Percentiles rank a stretch among this genome's conserved stretches.
Conservation (phyloP, 1,140 invertebrate genomes). For the Capitella teleta region DNA sequence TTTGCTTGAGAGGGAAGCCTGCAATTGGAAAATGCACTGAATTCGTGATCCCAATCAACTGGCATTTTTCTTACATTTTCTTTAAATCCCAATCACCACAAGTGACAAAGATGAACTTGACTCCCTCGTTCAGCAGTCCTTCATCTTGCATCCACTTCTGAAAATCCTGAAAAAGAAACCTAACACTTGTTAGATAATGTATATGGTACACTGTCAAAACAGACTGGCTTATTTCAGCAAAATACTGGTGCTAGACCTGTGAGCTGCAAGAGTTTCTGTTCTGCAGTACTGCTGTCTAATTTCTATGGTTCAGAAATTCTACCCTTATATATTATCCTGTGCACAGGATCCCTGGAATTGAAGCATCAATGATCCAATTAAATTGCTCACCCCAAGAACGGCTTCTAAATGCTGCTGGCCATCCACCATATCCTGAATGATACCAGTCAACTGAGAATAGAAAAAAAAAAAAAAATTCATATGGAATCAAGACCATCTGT, state of each 20-base stretch:
- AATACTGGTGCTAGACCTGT: too few species aligned
- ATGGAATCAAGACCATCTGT: neutral
- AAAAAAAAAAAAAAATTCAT: conserved; percentile 11
- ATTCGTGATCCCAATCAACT: too few species aligned
- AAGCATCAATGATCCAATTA: too few species aligned
- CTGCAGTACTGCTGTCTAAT: too few species aligned
- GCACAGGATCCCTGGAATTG: too few species aligned
- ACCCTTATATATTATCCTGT: too few species aligned
- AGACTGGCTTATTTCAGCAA: too few species aligned
- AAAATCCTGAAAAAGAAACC: conserved; percentile 34
- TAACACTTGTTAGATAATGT: too few species aligned
- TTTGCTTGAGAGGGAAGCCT: conserved; percentile 48
- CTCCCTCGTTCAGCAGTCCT: conserved; percentile 20
- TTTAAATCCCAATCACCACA: conserved; percentile 57
- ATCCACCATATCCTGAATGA: conserved; percentile 44
- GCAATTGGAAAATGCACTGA: conserved; percentile 10
- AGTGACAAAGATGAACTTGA: conserved; percentile 47
- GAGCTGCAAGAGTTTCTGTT: too few species aligned
- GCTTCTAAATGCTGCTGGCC: conserved; percentile 31
- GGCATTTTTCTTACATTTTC: conserved; percentile 47
- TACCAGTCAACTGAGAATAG: conserved; percentile 37
- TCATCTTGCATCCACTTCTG: conserved; percentile 43
- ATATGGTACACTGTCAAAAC: too few species aligned
- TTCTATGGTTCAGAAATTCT: too few species aligned
- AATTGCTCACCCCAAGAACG: conserved; percentile 27